Evolutionary conservation across 2,797 vertebrate species (phyloP), one percentile per base, ranked within the genome.

Genomic region (Chaetophractus vellerosus): DNA sequence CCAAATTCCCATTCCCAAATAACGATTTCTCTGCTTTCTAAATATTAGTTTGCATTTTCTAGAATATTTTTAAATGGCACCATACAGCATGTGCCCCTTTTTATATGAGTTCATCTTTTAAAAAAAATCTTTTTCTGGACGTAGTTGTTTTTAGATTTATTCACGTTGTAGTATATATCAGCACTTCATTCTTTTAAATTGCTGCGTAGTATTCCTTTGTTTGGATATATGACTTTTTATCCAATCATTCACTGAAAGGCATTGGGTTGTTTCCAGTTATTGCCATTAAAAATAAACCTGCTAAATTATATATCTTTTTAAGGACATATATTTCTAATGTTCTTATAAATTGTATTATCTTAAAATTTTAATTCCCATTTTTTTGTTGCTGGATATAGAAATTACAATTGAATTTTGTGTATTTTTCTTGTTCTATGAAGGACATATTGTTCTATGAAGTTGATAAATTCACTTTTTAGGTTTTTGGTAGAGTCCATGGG

Each of bases 141-240:
- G 26, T 64, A 69, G 33, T 78, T 88, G 57, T 92, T 84, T 89
- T 72, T 26, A 72, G 15, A 84, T 84, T 57, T 16, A 36, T 48
- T 64, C 24, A 28, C 14, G 57, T 18, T 55, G 16, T 55, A 19
- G 52, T 6, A 19, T 19, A 55, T 55, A 21, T 55, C 52, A 55
- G 18, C 52, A 19, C 52, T 48, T 36, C 24, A 63, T 64, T 88
- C 2, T 88, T 61, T n/a, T 61, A 66, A 15, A 12, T 26, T 33
- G 9, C 6, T 26, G 31, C 75, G 31, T 48, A 26, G 31, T 61
- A 26, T 63, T 75, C 12, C 41, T n/a, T 68, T 79, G 3, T 79
- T 55, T 31, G 9, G 26, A 23, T 21, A 19, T 79, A 41, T 3
- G 9, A 33, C 19, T 45, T 75, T 75, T 75, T 57, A 41, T 16